These are phyloP conservation scores for Petromus typicus DNA, from an alignment of 2,113 vertebrate species.

Conservation along the genomic window DNA sequence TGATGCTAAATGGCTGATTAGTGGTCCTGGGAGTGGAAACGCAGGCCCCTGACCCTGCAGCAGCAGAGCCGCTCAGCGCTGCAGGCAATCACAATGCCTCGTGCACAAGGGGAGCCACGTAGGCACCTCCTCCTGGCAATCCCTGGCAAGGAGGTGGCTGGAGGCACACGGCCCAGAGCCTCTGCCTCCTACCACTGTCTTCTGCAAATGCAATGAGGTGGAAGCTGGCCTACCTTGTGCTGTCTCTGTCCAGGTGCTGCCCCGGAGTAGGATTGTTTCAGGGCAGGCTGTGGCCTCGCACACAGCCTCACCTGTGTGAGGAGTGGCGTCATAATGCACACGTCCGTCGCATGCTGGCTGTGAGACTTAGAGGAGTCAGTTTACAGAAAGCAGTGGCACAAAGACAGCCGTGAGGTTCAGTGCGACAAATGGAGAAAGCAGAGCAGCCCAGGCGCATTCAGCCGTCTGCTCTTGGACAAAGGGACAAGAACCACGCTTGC, in stretches of 20 bases:
- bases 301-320: neutral
- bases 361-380: neutral
- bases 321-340: neutral
- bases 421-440: neutral
- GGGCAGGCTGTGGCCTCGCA: neutral
- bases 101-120: no score
- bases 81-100: neutral
- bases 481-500: neutral
- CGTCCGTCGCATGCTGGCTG: accelerated
- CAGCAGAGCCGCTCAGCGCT: neutral
- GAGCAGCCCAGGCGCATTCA: neutral
- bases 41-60: neutral
- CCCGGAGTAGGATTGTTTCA: neutral
- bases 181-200: neutral
- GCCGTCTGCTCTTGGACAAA: neutral
- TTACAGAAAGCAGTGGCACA: neutral
- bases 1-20: accelerated
- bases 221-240: neutral
- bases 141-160: accelerated
- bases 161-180: neutral
- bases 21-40: neutral
- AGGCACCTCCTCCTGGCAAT: neutral
- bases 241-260: neutral
- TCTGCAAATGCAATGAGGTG: neutral
- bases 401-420: neutral